A percentile compares a stretch with the other conserved stretches of the same genome.
These are phyloP conservation scores for Drosophila emarginata DNA, from an alignment of 2,888 invertebrate species.

Conservation along the genomic window DNA sequence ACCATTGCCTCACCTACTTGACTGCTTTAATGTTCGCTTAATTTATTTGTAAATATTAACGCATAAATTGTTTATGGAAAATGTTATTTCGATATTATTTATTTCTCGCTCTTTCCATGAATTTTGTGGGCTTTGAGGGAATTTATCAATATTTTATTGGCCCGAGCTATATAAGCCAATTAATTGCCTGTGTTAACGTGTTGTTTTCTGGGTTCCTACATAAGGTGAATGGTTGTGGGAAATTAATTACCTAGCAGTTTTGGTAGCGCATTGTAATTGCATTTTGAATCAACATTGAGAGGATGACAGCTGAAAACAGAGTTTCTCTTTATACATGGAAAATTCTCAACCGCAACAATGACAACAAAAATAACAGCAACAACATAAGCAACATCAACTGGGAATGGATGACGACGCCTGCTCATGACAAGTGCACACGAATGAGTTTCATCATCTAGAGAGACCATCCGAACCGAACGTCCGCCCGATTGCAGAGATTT, in stretches of 20 bases:
- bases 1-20: neutral
- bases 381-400: neutral
- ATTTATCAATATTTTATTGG: slow-evolving; percentile 52
- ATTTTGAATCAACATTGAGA: neutral
- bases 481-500: slow-evolving; percentile 2
- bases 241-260: slow-evolving; percentile 37
- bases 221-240: slow-evolving; percentile 8
- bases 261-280: slow-evolving; percentile 11
- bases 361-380: slow-evolving; percentile 6
- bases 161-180: slow-evolving; percentile 33
- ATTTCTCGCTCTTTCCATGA: slow-evolving; percentile 10
- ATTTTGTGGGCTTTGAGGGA: slow-evolving; percentile 27
- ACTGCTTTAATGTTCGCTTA: slow-evolving; percentile 24
- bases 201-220: neutral
- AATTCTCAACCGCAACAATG: neutral
- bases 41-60: slow-evolving; percentile 57
- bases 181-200: slow-evolving; percentile 41
- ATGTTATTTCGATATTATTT: slow-evolving; percentile 23
- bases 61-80: slow-evolving; percentile 45
- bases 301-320: slow-evolving; percentile 2
- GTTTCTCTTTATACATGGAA: neutral
- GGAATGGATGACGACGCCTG: slow-evolving; percentile 27
- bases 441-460: slow-evolving; percentile 39
- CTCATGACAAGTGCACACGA: slow-evolving; percentile 45
- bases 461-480: slow-evolving; percentile 13